Percentiles rank a stretch among this genome's conserved stretches.
Evolutionary conservation across 2,797 vertebrate species (phyloP).

Genomic region (Macropus fuliginosus): DNA sequence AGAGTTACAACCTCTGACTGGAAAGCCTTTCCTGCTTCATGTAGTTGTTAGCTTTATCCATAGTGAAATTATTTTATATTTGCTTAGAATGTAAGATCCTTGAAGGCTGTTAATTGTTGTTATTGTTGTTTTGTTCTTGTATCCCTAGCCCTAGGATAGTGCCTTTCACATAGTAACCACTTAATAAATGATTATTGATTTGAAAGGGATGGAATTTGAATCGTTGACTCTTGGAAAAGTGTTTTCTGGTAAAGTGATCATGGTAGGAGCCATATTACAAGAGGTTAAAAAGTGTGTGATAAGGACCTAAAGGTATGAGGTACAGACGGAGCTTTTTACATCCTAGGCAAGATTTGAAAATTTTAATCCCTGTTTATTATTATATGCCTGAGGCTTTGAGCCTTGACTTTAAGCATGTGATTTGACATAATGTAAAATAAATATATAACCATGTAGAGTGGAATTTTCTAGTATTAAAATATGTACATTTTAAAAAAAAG

Average conservation of each 20-base stretch:
- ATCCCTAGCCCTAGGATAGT: neutral
- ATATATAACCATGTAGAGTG: neutral
- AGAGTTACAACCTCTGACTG: neutral
- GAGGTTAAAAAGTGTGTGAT: neutral
- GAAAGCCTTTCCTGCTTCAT: neutral
- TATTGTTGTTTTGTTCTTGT: neutral
- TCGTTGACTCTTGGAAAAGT: neutral
- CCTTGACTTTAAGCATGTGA: neutral
- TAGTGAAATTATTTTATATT: neutral
- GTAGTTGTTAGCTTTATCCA: neutral
- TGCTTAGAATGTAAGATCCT: neutral
- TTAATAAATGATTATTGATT: neutral
- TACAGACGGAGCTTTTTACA: neutral
- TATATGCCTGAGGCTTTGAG: neutral
- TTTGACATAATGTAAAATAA: neutral
- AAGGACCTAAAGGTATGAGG: neutral
- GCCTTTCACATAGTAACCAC: neutral
- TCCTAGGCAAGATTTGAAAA: neutral
- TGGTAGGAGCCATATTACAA: neutral
- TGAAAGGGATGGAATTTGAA: neutral
- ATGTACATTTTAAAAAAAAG: neutral
- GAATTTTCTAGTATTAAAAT: neutral
- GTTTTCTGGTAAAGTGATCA: neutral
- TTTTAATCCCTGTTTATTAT: neutral
- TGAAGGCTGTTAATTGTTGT: neutral